Percentiles rank a stretch among this genome's conserved stretches.
Conservation (phyloP, 2,797 vertebrate species). For the Hephaestus fuliginosus region DNA sequence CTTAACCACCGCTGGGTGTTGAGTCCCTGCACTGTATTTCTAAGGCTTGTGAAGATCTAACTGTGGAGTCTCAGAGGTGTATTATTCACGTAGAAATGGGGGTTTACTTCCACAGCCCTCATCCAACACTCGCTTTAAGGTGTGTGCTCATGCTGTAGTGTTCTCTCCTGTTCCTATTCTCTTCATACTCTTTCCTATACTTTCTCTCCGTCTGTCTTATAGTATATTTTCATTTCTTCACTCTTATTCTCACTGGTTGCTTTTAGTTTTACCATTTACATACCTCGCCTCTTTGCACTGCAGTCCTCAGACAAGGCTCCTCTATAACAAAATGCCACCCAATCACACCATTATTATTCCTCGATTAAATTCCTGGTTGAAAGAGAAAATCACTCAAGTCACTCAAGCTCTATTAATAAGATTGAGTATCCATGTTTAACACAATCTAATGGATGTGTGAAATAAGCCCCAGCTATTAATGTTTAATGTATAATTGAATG, state of each 20-base stretch:
- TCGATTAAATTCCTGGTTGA: constrained; percentile 73
- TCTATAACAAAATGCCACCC: constrained; percentile 53
- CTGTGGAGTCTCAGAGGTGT: constrained; percentile 65
- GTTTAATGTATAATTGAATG: constrained; percentile 87
- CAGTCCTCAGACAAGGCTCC: constrained; percentile 39
- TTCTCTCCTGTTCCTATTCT: constrained; percentile 35
- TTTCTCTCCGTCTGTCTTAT: constrained; percentile 7
- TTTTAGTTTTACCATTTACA: constrained; percentile 28
- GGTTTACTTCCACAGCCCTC: constrained; percentile 57
- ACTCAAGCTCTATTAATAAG: constrained; percentile 82
- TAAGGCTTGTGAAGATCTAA: constrained; percentile 64
- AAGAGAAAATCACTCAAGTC: constrained; percentile 60
- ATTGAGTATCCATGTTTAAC: constrained; percentile 80
- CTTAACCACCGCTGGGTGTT: constrained; percentile 55
- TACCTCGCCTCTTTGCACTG: constrained; percentile 21
- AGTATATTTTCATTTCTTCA: constrained; percentile 8
- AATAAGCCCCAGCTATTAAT: constrained; percentile 84
- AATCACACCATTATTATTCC: constrained; percentile 63
- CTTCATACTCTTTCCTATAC: constrained; percentile 21
- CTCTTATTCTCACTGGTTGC: neutral
- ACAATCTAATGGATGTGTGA: constrained; percentile 81
- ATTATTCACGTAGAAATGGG: constrained; percentile 73
- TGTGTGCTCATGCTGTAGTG: constrained; percentile 41
- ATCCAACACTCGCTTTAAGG: constrained; percentile 65
- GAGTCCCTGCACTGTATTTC: constrained; percentile 63